Percentiles rank a stretch among this genome's conserved stretches.
Conservation (phyloP, 2,888 invertebrate genomes). For the Trypoxylon attenuatum region DNA sequence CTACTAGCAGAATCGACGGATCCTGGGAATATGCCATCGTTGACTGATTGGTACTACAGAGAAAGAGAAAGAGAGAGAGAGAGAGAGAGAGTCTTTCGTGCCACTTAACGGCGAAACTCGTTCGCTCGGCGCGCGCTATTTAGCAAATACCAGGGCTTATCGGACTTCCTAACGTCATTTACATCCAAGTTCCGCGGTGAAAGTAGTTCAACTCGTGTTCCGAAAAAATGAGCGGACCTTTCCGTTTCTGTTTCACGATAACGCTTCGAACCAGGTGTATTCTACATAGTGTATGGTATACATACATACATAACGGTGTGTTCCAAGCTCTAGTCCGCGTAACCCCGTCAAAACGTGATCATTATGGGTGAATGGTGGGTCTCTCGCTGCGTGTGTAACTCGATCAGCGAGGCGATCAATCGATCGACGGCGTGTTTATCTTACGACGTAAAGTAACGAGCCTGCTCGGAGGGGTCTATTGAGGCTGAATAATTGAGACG, state of each 20-base stretch:
- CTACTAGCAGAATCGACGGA: constrained; percentile 35
- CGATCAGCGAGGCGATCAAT: too few species aligned
- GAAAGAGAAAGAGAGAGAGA: too few species aligned
- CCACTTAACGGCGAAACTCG: too few species aligned
- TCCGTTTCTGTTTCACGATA: too few species aligned
- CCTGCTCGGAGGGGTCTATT: constrained; percentile 1
- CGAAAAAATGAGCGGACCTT: neutral
- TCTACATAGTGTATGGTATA: too few species aligned
- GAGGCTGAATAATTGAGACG: constrained; percentile 47
- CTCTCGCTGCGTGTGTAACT: too few species aligned
- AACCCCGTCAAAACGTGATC: too few species aligned
- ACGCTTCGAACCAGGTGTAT: too few species aligned
- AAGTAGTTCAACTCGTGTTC: neutral
- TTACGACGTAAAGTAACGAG: neutral
- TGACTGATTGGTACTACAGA: constrained; percentile 26
- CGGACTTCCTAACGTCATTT: neutral
- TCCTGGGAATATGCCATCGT: constrained; percentile 18
- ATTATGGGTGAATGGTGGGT: too few species aligned
- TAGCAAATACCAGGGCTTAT: neutral
- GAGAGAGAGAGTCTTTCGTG: too few species aligned
- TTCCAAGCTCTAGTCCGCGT: too few species aligned
- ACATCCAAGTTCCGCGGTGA: neutral
- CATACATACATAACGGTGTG: too few species aligned
- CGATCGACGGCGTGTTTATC: constrained; percentile 10
- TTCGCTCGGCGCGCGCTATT: neutral